Evolutionary conservation across 2,113 vertebrate genomes (phyloP), one percentile per base, ranked within the genome.

Genomic region (Callocephalon fimbriatum): DNA sequence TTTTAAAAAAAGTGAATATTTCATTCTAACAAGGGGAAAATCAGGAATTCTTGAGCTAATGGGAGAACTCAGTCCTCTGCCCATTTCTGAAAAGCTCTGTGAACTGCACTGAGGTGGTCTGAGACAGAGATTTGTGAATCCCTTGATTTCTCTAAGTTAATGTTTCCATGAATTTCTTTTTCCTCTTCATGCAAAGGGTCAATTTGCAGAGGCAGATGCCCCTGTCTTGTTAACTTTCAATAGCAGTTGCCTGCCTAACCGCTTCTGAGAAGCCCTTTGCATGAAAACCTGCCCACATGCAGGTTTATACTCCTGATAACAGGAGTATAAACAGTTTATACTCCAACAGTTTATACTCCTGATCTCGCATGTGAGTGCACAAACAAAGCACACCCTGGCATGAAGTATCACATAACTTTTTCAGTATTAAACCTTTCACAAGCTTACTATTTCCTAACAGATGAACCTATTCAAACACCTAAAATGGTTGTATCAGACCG

Each of bases 401-500:
- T 68, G 12, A 45, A 71, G 53, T 59, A 92, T 77, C 93, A 50
- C 88, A 91, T 84, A 61, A 75, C 72, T 92, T 91, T 94, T 95
- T 92, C 75, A 54, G 50, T 56, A 56, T 65, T 78, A 48, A 85
- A 56, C 66, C 47, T 84, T 77, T 87, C 62, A 25, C 51, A 82
- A 22, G 17, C 59, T 91, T 51, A 47, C 27, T 45, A 40, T 23
- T 92, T 86, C 76, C 65, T 86, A 48, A 74, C 76, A 82, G 48
- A 61, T 25, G 4, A 94, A 96, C 91, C 56, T 32, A 51, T 31
- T 56, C 27, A 56, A 72, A 61, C 19, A 84, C 20, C 31, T 47
- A n/a, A 75, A 84, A 75, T 15, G 22, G 58, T 72, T 93, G 31
- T 12, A 51, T 48, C 40, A n/a, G n/a, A 37, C 58, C 4, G 1